phyloP scores from a whole-genome alignment of 2,888 invertebrate species.

The Ctenicera cuprea region DNA sequence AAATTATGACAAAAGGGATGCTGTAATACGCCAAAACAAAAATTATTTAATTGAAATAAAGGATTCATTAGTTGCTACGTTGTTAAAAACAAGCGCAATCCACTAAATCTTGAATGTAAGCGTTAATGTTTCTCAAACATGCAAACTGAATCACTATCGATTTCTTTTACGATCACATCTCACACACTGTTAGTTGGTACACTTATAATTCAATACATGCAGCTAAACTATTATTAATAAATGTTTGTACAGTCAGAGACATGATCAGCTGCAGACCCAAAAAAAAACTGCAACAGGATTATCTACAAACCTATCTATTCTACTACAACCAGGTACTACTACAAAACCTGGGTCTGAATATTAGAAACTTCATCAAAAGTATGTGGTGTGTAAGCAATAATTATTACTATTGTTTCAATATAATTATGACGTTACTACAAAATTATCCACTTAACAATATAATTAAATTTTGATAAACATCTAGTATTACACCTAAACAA shows the following conservation, averaged over 20 bases:
- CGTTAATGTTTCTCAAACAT: neutral
- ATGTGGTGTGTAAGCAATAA: neutral
- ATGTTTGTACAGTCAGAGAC: constrained; percentile 72
- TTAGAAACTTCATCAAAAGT: constrained; percentile 56
- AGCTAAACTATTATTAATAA: constrained; percentile 50
- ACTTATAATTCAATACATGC: constrained; percentile 42
- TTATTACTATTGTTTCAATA: neutral
- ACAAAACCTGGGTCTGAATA: constrained; percentile 57
- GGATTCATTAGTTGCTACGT: neutral
- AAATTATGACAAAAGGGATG: too few species aligned
- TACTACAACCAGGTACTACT: constrained; percentile 45
- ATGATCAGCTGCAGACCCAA: constrained; percentile 68
- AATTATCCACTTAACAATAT: too few species aligned
- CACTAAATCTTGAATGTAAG: too few species aligned
- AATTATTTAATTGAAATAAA: neutral
- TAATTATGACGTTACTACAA: too few species aligned
- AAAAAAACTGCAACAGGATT: constrained; percentile 47
- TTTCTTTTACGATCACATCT: constrained; percentile 2
- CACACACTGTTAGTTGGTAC: constrained; percentile 12
- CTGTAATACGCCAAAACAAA: too few species aligned
- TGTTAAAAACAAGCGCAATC: too few species aligned
- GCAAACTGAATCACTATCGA: neutral
- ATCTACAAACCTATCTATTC: constrained; percentile 41
- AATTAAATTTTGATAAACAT: too few species aligned
- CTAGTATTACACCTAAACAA: neutral